Base-by-base conservation (phyloP, 2,113 vertebrate genomes). In the Grus americana region DNA sequence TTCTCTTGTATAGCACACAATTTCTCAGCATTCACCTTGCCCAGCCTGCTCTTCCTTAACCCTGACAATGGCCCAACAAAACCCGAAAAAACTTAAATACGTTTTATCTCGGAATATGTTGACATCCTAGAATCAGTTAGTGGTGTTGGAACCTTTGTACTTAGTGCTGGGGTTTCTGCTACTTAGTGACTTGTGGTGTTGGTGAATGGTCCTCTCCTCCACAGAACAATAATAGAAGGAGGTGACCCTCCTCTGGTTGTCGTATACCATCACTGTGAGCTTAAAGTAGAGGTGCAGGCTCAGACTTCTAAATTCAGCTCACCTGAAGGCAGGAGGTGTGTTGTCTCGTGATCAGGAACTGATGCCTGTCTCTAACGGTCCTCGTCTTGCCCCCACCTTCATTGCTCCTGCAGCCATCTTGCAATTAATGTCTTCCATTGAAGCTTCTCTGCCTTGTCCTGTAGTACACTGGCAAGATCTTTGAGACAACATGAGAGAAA, bases 341-440 rank as follows among this genome's bases (percentile, higher is more conserved):
- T 36, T 67, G 11, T 72, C 52, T 91, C 18, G 13, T 27, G 15
- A 10, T 46, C 15, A n/a, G 23, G 32, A 57, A 8, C 30, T 23
- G 50, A 20, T 0, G 4, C 5, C 38, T 27, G 3, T 52, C 32
- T 55, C 11, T 42, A 36, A n/a, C 6, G 1, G 23, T 36, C 26
- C 6, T 58, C 8, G 5, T 71, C 52, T 84, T 87, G 32, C 14
- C 9, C 13, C 12, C 10, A 13, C 8, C 14, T 49, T 61, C 16
- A 5, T 23, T 76, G 72, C 11, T 88, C 12, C 19, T 68, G 21
- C 40, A 42, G 19, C 12, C 4, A 0, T 61, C 34, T 49, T 61
- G 70, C 15, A 63, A 4, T 32, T 67, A 17, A 7, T 24, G 4
- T 73, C 42, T 71, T 91, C 24, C 9, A 6, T 9, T 52, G 68